phyloP scores from a whole-genome alignment of 92 coral and sea anemone species.

The Actinernus sp. region DNA sequence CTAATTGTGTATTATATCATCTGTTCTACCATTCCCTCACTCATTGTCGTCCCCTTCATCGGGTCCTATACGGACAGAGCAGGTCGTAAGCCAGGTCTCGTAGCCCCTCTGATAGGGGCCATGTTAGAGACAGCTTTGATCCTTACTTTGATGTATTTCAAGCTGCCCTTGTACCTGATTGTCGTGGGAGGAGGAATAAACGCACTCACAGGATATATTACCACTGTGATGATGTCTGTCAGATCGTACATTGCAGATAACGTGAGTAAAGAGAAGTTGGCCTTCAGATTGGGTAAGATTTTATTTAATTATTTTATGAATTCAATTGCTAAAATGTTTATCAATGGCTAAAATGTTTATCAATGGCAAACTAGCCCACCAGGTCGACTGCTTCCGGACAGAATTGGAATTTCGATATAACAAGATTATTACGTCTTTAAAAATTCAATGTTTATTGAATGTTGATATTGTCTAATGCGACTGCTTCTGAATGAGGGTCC shows the following conservation, averaged over 20 bases:
- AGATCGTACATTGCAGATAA: slow-evolving; percentile 77
- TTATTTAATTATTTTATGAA: neutral
- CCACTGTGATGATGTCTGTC: slow-evolving; percentile 59
- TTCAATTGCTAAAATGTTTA: too few species aligned
- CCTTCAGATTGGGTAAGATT: slow-evolving; percentile 63
- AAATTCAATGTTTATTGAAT: too few species aligned
- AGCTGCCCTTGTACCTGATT: slow-evolving; percentile 35
- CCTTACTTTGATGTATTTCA: slow-evolving; percentile 27
- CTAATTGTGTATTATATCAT: slow-evolving; percentile 33
- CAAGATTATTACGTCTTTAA: too few species aligned
- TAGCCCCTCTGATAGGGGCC: slow-evolving; percentile 49
- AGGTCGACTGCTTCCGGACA: too few species aligned
- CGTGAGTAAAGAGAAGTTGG: slow-evolving; percentile 23
- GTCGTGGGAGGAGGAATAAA: slow-evolving; percentile 63
- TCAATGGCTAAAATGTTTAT: neutral
- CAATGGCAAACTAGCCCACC: too few species aligned
- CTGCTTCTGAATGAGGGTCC: too few species aligned
- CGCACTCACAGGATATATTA: slow-evolving; percentile 55
- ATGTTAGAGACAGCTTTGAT: slow-evolving; percentile 36
- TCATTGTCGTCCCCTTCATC: slow-evolving; percentile 30
- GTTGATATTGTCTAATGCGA: too few species aligned
- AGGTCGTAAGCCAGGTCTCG: slow-evolving; percentile 50
- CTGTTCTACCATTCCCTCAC: slow-evolving; percentile 23
- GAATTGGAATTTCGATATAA: too few species aligned
- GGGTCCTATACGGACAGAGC: slow-evolving; percentile 66